Percentiles rank a stretch among this genome's conserved stretches.
Evolutionary conservation across 2,113 vertebrate species (phyloP).

Genomic region (Neolamprologus falcicula): DNA sequence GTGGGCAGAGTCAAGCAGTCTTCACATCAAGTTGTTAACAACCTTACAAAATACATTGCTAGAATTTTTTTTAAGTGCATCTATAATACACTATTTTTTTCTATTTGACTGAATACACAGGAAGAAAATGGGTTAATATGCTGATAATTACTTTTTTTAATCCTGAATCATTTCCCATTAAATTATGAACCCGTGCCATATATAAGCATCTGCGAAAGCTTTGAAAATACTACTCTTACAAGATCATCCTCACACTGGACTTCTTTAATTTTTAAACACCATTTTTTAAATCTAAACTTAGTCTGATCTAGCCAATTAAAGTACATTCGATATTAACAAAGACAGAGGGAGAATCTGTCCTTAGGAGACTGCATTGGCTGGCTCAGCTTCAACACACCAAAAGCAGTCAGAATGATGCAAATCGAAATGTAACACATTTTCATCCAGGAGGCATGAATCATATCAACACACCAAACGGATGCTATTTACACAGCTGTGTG

Average conservation of each 20-base stretch:
- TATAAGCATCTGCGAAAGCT: not conserved
- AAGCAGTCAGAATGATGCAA: not conserved
- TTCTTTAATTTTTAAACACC: not conserved
- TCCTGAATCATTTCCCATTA: not conserved
- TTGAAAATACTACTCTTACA: not conserved
- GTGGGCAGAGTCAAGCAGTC: not conserved
- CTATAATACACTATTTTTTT: not conserved
- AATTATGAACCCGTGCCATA: not conserved
- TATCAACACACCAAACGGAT: slow-evolving; percentile 2
- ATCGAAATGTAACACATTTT: not conserved
- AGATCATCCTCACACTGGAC: not conserved
- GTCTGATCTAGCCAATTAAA: not conserved
- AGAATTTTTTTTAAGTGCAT: not conserved
- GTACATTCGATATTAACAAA: not conserved
- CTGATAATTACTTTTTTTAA: not conserved
- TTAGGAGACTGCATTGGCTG: not conserved
- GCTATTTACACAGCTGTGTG: slow-evolving; percentile 9
- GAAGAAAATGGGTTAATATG: not conserved
- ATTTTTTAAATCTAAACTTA: not conserved
- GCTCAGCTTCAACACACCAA: not conserved
- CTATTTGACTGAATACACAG: not conserved
- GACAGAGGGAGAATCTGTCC: not conserved
- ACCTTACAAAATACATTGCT: not conserved
- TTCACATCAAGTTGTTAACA: not conserved
- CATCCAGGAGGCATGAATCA: not conserved